A percentile compares a stretch with the other conserved stretches of the same genome.
phyloP scores from a whole-genome alignment of 2,797 vertebrate species.

The Coranthus polyacanthus region DNA sequence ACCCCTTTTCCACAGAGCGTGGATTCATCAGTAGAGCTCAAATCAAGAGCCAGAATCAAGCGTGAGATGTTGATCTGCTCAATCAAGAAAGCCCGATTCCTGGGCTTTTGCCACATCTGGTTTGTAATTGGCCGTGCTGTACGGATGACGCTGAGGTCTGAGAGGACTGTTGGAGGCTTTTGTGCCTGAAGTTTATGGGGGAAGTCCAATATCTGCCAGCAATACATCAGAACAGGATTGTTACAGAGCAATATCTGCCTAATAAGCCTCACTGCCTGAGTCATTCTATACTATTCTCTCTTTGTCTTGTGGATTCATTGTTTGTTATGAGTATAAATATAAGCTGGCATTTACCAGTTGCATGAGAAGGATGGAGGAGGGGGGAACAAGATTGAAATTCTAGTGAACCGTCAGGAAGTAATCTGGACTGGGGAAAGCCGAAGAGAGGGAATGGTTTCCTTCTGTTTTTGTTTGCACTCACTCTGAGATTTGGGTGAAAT shows the following conservation, averaged over 20 bases:
- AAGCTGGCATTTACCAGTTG: slow-evolving; percentile 60
- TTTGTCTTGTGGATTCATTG: slow-evolving; percentile 53
- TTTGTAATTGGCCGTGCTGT: slow-evolving; percentile 68
- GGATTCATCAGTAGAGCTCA: slow-evolving; percentile 18
- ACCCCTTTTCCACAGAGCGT: background rate
- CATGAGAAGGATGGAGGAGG: slow-evolving; percentile 34
- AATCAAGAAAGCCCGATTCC: slow-evolving; percentile 61
- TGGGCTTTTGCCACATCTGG: slow-evolving; percentile 67
- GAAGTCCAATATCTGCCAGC: slow-evolving; percentile 39
- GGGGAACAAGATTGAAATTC: slow-evolving; percentile 60
- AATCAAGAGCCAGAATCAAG: slow-evolving; percentile 48
- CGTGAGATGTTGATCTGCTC: slow-evolving; percentile 57
- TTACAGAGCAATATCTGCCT: slow-evolving; percentile 37
- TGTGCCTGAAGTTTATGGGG: slow-evolving; percentile 45
- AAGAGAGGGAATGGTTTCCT: slow-evolving; percentile 62
- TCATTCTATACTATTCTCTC: slow-evolving; percentile 43
- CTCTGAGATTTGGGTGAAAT: slow-evolving; percentile 59
- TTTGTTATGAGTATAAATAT: slow-evolving; percentile 79
- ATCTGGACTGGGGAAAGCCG: slow-evolving; percentile 54
- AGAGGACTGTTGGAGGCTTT: slow-evolving; percentile 49
- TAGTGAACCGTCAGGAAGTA: slow-evolving; percentile 69
- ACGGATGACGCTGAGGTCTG: slow-evolving; percentile 46
- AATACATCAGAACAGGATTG: slow-evolving; percentile 41
- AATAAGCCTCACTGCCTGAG: slow-evolving; percentile 38
- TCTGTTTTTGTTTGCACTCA: slow-evolving; percentile 67